Conservation (phyloP, 2,888 invertebrate species). For the Muscina levida region DNA sequence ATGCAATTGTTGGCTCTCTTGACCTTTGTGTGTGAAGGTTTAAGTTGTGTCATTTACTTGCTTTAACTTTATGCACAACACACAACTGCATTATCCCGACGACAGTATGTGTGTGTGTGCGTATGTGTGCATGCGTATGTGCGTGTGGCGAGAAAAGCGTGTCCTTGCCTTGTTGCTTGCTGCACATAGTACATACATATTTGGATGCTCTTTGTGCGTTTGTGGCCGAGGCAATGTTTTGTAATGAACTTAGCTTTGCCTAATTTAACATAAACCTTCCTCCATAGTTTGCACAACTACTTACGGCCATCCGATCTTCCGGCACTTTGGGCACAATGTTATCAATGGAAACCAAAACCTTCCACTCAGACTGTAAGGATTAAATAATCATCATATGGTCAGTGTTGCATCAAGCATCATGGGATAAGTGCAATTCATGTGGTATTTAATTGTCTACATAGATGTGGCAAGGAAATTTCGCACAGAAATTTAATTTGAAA, state of each 20-base stretch:
- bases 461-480: not conserved
- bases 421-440: conserved; percentile 6
- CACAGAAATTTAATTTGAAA: too few relatives aligned
- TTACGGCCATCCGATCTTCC: conserved; percentile 17
- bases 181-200: too few relatives aligned
- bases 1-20: conserved; percentile 10
- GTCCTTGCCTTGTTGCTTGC: conserved; percentile 28
- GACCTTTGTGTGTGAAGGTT: conserved; percentile 23
- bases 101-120: not conserved
- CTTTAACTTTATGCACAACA: conserved; percentile 7
- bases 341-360: not conserved
- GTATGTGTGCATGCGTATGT: not conserved
- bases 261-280: conserved; percentile 62
- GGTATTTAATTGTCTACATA: not conserved
- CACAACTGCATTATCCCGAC: conserved; percentile 26
- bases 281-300: conserved; percentile 42
- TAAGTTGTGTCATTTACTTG: conserved; percentile 10
- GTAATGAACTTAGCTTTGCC: conserved; percentile 60
- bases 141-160: not conserved
- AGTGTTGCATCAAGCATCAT: not conserved
- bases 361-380: conserved; percentile 6
- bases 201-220: not conserved
- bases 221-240: conserved; percentile 23
- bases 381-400: conserved; percentile 35
- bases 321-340: not conserved